Conservation (phyloP, 2,888 invertebrate species). For the Itoplectis maculator region DNA sequence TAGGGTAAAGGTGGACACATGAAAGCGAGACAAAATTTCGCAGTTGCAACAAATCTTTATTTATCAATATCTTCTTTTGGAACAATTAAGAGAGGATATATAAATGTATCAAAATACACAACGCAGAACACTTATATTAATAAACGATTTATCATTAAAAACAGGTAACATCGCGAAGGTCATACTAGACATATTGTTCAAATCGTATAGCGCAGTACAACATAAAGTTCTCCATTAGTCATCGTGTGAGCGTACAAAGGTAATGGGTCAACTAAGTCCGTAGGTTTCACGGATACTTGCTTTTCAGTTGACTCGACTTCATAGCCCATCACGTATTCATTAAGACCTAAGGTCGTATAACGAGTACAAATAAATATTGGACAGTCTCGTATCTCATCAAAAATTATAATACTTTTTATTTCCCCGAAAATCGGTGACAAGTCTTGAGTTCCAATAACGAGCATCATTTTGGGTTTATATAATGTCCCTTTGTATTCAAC, state of each 20-base stretch:
- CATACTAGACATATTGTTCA: neutral
- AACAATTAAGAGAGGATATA: too few relatives aligned
- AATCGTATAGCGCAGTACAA: neutral
- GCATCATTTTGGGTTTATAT: slow-evolving; percentile 43
- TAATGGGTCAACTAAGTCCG: slow-evolving; percentile 19
- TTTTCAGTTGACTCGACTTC: slow-evolving; percentile 19
- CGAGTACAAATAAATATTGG: too few relatives aligned
- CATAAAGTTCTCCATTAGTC: neutral
- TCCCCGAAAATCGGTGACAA: slow-evolving; percentile 9
- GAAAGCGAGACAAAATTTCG: too few relatives aligned
- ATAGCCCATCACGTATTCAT: slow-evolving; percentile 33
- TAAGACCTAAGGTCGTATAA: slow-evolving; percentile 21
- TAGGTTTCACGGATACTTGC: slow-evolving; percentile 18
- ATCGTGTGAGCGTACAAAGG: slow-evolving; percentile 34
- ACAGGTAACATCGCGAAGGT: too few relatives aligned
- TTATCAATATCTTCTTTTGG: too few relatives aligned
- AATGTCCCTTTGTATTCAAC: slow-evolving; percentile 30
- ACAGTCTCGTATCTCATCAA: too few relatives aligned
- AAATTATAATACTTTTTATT: too few relatives aligned
- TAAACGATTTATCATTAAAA: too few relatives aligned
- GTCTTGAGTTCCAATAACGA: slow-evolving; percentile 27
- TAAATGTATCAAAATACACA: too few relatives aligned
- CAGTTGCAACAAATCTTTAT: too few relatives aligned
- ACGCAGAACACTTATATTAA: too few relatives aligned
- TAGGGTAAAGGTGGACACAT: too few relatives aligned